These are phyloP conservation scores for Drosophila nannoptera DNA, from an alignment of 1,140 invertebrate species.

Conservation along the genomic window DNA sequence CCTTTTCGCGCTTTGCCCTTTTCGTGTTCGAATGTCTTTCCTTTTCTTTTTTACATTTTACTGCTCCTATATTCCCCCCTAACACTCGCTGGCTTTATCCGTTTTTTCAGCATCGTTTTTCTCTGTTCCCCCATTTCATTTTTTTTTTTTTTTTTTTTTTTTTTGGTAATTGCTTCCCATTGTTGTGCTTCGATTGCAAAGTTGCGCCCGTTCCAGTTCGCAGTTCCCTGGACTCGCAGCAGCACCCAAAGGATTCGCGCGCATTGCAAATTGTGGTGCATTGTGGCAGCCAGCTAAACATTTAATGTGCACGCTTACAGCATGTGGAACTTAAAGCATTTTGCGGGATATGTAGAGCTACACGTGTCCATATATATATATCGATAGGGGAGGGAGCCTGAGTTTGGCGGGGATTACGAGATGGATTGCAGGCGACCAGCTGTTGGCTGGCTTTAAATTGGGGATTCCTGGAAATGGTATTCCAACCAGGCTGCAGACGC, in stretches of 20 bases:
- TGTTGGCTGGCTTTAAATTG: too few species aligned
- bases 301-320: slow-evolving; percentile 15
- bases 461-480: too few species aligned
- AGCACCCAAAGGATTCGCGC: slow-evolving; percentile 8
- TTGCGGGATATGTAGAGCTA: neutral
- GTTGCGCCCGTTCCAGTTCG: slow-evolving; percentile 18
- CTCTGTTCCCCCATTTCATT: neutral
- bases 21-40: slow-evolving; percentile 56
- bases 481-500: too few species aligned
- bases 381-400: too few species aligned
- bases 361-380: neutral
- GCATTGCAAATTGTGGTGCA: slow-evolving; percentile 58
- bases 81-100: slow-evolving; percentile 10
- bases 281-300: slow-evolving; percentile 41
- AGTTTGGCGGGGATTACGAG: too few species aligned
- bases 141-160: slow-evolving; percentile 36
- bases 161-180: slow-evolving; percentile 72
- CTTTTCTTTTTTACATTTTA: neutral
- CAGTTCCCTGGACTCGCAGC: slow-evolving; percentile 4
- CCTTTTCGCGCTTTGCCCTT: slow-evolving; percentile 70
- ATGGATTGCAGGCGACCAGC: too few species aligned
- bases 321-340: slow-evolving; percentile 16
- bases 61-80: slow-evolving; percentile 21
- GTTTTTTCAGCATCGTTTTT: neutral
- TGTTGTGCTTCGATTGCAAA: slow-evolving; percentile 62